Evolutionary conservation across 2,888 invertebrate species (phyloP).

Genomic region (Argyra leucocephala): DNA sequence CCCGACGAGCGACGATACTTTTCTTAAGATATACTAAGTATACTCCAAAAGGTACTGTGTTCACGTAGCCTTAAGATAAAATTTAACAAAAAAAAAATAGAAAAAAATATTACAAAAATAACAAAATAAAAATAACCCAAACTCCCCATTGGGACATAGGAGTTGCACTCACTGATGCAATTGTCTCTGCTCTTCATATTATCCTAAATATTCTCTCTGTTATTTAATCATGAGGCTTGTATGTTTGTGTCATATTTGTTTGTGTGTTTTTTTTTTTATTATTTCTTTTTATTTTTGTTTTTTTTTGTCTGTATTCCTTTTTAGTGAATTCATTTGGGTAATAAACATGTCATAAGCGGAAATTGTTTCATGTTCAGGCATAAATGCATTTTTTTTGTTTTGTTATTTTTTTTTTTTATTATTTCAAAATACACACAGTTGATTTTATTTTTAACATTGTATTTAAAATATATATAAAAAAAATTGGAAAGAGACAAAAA

Average conservation of each 20-base stretch:
- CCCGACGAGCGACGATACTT: background rate
- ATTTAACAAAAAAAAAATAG: background rate
- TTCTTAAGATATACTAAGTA: background rate
- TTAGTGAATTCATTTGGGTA: conserved; percentile 2
- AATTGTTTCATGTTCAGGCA: conserved; percentile 4
- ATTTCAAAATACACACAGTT: background rate
- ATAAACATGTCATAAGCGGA: conserved; percentile 6
- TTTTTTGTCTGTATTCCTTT: background rate
- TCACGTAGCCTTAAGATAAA: background rate
- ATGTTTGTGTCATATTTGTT: background rate
- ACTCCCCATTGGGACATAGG: background rate
- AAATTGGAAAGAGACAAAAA: background rate
- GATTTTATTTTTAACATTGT: background rate
- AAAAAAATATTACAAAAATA: background rate
- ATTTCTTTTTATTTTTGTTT: background rate
- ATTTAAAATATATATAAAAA: background rate
- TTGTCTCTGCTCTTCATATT: too few species aligned
- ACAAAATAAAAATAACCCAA: background rate
- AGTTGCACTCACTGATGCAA: background rate
- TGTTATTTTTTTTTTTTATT: background rate
- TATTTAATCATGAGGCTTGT: background rate
- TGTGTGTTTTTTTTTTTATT: too few species aligned
- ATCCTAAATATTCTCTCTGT: background rate
- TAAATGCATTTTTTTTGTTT: background rate
- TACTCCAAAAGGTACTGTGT: background rate